phyloP scores from a whole-genome alignment of 2,888 invertebrate genomes.

The Aleiodes testaceus region DNA sequence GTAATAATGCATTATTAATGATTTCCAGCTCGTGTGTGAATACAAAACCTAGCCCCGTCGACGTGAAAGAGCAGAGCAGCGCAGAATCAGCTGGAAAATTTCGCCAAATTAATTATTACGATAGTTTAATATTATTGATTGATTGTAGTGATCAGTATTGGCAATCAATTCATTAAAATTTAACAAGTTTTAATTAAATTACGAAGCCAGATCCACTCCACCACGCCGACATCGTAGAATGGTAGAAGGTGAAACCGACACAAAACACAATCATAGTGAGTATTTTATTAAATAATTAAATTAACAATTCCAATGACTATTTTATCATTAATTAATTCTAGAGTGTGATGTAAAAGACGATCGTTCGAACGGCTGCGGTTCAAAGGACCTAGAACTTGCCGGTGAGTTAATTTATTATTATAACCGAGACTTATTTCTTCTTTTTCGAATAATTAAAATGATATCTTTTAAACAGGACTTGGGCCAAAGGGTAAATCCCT shows the following conservation, averaged over 20 bases:
- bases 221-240: conserved; percentile 80
- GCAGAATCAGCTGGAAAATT: conserved; percentile 70
- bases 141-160: conserved; percentile 50
- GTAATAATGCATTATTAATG: too few species aligned
- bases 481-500: conserved; percentile 76
- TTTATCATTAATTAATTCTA: conserved; percentile 61
- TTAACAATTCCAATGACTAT: background rate
- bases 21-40: conserved; percentile 69
- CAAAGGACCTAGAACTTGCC: conserved; percentile 81
- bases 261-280: conserved; percentile 86
- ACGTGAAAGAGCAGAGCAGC: conserved; percentile 71
- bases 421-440: background rate
- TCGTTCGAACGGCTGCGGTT: conserved; percentile 85
- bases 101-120: conserved; percentile 57
- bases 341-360: conserved; percentile 93
- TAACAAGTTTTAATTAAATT: conserved; percentile 44
- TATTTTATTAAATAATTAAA: conserved; percentile 54
- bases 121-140: conserved; percentile 40
- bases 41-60: conserved; percentile 70
- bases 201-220: conserved; percentile 66
- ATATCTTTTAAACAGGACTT: conserved; percentile 72
- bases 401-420: conserved; percentile 65
- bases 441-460: background rate
- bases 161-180: conserved; percentile 41
- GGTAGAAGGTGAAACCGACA: conserved; percentile 91